Conservation (phyloP, 2,888 invertebrate genomes). For the Drosophila rubida region DNA sequence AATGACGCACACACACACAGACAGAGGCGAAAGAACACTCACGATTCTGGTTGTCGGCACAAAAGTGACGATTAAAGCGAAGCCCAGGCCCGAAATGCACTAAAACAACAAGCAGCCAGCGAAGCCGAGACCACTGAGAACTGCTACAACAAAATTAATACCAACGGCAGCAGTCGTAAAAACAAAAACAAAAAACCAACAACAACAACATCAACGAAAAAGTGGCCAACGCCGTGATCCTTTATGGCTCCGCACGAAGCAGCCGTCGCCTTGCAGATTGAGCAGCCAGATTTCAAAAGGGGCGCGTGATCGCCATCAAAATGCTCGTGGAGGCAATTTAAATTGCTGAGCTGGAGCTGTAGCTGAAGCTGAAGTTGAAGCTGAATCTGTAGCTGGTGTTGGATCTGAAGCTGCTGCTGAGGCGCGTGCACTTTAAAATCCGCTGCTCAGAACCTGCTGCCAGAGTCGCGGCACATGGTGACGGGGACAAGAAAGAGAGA, state of each 20-base stretch:
- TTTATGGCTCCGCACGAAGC: conserved; percentile 67
- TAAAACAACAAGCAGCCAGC: conserved; percentile 29
- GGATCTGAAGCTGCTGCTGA: conserved; percentile 20
- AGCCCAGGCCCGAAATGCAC: conserved; percentile 23
- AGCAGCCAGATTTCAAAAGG: conserved; percentile 67
- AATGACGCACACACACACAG: conserved; percentile 27
- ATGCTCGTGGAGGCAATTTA: conserved; percentile 82
- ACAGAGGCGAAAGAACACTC: conserved; percentile 12
- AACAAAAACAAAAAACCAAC: conserved; percentile 22
- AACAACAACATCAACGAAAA: conserved; percentile 9
- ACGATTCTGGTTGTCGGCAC: conserved; percentile 68
- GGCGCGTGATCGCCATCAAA: conserved; percentile 82
- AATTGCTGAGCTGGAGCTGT: conserved; percentile 67
- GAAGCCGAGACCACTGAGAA: conserved; percentile 19
- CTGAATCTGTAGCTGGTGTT: conserved; percentile 17
- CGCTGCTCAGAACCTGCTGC: conserved; percentile 43
- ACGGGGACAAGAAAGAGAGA: not conserved
- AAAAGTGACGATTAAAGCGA: conserved; percentile 77
- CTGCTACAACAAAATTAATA: conserved; percentile 67
- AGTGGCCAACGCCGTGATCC: conserved; percentile 59
- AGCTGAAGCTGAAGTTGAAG: conserved; percentile 17
- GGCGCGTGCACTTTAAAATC: conserved; percentile 45
- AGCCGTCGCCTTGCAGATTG: conserved; percentile 57
- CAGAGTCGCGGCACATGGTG: not conserved
- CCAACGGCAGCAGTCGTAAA: conserved; percentile 68